phyloP scores from a whole-genome alignment of 2,797 vertebrate species.

The Sebastolobus alascanus region DNA sequence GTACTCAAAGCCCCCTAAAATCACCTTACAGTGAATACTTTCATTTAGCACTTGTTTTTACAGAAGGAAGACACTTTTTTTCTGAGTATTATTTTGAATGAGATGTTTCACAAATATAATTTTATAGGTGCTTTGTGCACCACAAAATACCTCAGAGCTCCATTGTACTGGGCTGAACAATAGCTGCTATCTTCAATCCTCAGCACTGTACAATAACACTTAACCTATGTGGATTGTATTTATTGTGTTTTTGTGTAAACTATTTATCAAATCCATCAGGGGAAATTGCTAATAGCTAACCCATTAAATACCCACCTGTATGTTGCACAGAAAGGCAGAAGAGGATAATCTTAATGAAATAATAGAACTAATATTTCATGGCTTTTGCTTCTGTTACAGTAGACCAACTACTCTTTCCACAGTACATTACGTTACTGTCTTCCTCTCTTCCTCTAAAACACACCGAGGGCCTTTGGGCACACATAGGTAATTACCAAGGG shows the following conservation, averaged over 20 bases:
- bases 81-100: neutral
- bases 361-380: constrained; percentile 35
- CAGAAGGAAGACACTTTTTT: neutral
- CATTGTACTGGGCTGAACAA: neutral
- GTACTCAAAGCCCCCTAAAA: neutral
- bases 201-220: constrained; percentile 4
- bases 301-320: neutral
- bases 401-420: constrained; percentile 2
- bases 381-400: constrained; percentile 26
- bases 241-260: constrained; percentile 14
- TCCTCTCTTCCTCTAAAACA: constrained; percentile 38
- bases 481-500: constrained; percentile 70
- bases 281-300: neutral
- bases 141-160: neutral
- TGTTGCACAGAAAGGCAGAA: neutral
- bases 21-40: neutral
- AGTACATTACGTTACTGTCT: constrained; percentile 18
- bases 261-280: constrained; percentile 13
- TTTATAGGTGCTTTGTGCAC: constrained; percentile 16
- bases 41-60: neutral
- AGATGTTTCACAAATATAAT: neutral
- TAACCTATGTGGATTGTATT: neutral
- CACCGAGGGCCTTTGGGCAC: constrained; percentile 53
- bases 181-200: constrained; percentile 8
- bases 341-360: constrained; percentile 19